Base-by-base conservation (phyloP, 2,888 invertebrate genomes). In the Dusona sp. region DNA sequence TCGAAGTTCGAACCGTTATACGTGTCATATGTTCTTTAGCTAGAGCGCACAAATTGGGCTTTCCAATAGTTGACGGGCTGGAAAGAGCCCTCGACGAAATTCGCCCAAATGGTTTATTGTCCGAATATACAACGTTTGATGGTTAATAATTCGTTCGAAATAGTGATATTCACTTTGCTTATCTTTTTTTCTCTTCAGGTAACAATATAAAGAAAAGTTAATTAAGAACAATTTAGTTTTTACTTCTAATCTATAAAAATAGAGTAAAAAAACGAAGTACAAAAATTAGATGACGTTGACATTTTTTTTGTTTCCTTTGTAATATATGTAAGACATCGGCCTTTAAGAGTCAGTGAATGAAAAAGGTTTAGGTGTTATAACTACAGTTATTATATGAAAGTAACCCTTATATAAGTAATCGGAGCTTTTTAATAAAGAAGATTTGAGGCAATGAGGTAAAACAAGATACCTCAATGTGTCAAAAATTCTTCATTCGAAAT, bases 11-110 rank as follows among this genome's bases (percentile, higher is more conserved):
- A 79, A 70, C 54, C 65, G 9, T 54, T 73, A 42, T 74, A 73
- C 51, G 65, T 72, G 61, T 51, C 45, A 72, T 38, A 36, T 36
- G 61, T 36, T 13, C 61, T 51, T 54, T 16, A 36, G 13, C 36
- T 48, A 57, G 25, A 70, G n/a, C 29, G 22, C 73, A 74, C 78
- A 70, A 85, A 82, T 79, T 79, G 75, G 65, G 51, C 70, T 54
- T 79, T 64, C 25, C 54, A 38, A 70, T 51, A 45, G n/a, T 57
- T 79, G 75, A 65, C 61, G 77, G 64, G 25, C 67, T 48, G 68
- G 64, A 85, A 81, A 81, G 73, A 22, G 81, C 38, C 61, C 54
- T 38, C 45, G 22, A 65, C n/a, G 38, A 65, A 45, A 75, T 75
- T 79, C 19, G 36, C 57, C 7, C 7, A 9, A 25, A 57, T 38